phyloP scores from a whole-genome alignment of 2,113 vertebrate genomes.

The Rana temporaria region DNA sequence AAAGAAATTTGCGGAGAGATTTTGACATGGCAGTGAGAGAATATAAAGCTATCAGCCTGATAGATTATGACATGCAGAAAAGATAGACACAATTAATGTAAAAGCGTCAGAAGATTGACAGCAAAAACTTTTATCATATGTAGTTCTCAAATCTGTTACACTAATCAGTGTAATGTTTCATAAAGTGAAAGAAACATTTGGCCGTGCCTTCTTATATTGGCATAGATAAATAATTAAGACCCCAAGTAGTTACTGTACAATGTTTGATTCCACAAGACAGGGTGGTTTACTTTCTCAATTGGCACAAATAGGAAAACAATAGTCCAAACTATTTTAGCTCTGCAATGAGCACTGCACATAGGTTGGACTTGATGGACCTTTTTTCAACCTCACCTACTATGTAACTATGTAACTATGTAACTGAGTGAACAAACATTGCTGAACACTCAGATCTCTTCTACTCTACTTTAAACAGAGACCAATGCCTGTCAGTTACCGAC shows the following conservation, averaged over 20 bases:
- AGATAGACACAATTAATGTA: conserved; percentile 36
- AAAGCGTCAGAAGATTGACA: conserved; percentile 29
- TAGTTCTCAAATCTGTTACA: not conserved
- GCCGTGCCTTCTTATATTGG: not conserved
- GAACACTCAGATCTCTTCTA: too few relatives aligned
- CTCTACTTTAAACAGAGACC: too few relatives aligned
- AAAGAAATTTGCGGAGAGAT: conserved; percentile 26
- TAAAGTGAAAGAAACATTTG: not conserved
- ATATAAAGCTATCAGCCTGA: conserved; percentile 43
- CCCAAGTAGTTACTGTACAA: not conserved
- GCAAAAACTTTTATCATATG: conserved; percentile 21
- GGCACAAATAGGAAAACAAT: too few relatives aligned
- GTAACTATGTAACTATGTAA: too few relatives aligned
- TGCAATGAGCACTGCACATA: too few relatives aligned
- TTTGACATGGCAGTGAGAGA: conserved; percentile 37
- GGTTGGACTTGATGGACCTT: too few relatives aligned
- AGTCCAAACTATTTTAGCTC: too few relatives aligned
- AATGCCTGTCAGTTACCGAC: too few relatives aligned
- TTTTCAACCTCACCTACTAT: too few relatives aligned
- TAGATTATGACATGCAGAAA: conserved; percentile 29
- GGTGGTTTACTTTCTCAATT: too few relatives aligned
- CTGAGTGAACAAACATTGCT: too few relatives aligned
- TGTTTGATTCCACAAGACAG: not conserved
- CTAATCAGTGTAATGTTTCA: conserved; percentile 13
- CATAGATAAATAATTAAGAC: conserved; percentile 23